A percentile compares a stretch with the other conserved stretches of the same genome.
phyloP scores from a whole-genome alignment of 2,113 vertebrate species.

The Sorex araneus region DNA sequence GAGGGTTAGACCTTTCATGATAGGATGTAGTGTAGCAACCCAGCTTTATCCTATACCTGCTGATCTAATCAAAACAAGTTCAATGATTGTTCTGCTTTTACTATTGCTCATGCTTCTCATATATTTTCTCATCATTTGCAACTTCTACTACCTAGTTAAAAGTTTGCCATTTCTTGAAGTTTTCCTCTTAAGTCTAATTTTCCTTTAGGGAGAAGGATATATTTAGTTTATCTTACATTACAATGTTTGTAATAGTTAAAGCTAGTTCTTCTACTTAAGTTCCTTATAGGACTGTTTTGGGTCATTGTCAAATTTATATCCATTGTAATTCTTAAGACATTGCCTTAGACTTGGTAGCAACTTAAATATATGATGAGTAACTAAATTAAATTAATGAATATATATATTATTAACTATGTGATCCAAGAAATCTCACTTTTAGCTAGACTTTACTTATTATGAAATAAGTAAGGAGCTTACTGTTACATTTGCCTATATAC shows the following conservation, averaged over 20 bases:
- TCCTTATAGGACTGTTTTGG: background rate
- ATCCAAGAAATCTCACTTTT: background rate
- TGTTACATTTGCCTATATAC: background rate
- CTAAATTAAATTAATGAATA: constrained; percentile 17
- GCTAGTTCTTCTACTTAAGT: background rate
- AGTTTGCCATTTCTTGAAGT: background rate
- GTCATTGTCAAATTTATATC: constrained; percentile 2
- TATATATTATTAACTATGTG: background rate
- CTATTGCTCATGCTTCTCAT: background rate
- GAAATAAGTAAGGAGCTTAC: constrained; percentile 20
- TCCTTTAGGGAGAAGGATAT: background rate
- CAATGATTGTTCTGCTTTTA: background rate
- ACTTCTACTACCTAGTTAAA: background rate
- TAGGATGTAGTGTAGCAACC: background rate
- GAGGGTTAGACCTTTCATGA: background rate
- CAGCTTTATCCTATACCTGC: background rate
- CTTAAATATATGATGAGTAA: constrained; percentile 30
- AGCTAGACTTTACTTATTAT: constrained; percentile 48
- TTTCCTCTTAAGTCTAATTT: background rate
- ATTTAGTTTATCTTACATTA: background rate
- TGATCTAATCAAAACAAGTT: background rate
- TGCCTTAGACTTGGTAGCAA: constrained; percentile 3
- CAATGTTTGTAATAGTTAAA: background rate
- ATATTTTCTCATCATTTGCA: background rate
- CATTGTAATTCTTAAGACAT: background rate